A percentile compares a stretch with the other conserved stretches of the same genome.
These are phyloP conservation scores for Drosophila repletoides DNA, from an alignment of 1,140 invertebrate species.

Conservation along the genomic window DNA sequence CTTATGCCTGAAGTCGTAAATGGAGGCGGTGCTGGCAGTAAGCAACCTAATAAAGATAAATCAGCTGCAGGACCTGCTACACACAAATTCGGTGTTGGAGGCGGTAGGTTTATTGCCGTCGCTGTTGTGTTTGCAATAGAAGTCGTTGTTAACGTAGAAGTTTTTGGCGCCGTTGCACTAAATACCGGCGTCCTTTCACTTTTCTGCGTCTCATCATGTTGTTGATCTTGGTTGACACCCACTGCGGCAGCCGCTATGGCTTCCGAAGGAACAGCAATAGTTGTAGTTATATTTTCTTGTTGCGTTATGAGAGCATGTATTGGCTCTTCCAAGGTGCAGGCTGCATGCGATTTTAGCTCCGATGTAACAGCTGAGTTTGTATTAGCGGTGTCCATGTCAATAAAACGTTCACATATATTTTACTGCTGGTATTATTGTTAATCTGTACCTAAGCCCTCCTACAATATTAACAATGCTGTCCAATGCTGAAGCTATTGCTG, in stretches of 20 bases:
- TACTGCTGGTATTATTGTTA: neutral
- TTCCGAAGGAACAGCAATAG: neutral
- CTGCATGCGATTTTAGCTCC: constrained; percentile 21
- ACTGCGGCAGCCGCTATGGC: neutral
- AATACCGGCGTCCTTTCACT: neutral
- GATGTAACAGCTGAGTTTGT: constrained; percentile 34
- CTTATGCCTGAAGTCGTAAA: constrained; percentile 11
- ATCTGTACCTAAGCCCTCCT: neutral
- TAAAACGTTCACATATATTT: constrained; percentile 3
- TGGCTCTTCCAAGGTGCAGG: constrained; percentile 26
- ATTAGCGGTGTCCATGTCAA: constrained; percentile 55
- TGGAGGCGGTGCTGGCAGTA: constrained; percentile 22
- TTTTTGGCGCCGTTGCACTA: neutral
- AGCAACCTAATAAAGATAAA: constrained; percentile 24
- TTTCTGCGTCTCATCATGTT: neutral
- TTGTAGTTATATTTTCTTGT: neutral
- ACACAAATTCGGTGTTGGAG: constrained; percentile 44
- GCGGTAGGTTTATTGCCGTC: constrained; percentile 48
- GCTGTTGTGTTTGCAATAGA: constrained; percentile 11
- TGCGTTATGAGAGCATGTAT: neutral
- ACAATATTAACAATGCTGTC: constrained; percentile 23
- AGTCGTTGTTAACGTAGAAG: constrained; percentile 3
- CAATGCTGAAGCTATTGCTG: constrained; percentile 8
- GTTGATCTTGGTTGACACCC: constrained; percentile 20
- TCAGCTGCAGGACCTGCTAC: constrained; percentile 5